Conservation (phyloP, 2,888 invertebrate genomes). For the Calliphora vomitoria region DNA sequence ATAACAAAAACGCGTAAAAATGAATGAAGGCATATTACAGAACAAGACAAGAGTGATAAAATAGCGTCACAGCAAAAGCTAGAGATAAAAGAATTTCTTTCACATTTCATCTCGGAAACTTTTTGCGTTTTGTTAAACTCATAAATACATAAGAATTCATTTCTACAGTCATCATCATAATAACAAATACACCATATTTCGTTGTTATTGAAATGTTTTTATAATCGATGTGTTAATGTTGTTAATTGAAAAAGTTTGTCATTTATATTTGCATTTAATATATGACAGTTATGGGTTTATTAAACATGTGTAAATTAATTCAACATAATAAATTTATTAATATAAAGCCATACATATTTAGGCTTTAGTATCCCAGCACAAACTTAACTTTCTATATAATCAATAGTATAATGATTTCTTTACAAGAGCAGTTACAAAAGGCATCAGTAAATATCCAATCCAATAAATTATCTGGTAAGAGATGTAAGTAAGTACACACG, state of each 20-base stretch:
- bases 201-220: neutral
- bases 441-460: no score
- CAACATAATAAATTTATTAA: neutral
- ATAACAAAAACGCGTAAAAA: constrained; percentile 32
- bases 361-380: no score
- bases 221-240: neutral
- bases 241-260: neutral
- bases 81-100: neutral
- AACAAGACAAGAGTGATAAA: constrained; percentile 37
- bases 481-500: no score
- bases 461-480: no score
- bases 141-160: neutral
- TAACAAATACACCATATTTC: neutral
- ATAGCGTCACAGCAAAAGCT: constrained; percentile 23
- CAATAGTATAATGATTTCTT: no score
- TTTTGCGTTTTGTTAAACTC: neutral
- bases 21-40: constrained; percentile 30
- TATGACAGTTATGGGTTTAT: neutral
- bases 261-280: neutral
- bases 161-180: neutral
- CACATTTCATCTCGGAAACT: neutral
- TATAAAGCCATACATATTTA: neutral
- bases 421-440: no score
- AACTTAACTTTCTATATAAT: no score
- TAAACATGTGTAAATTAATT: constrained; percentile 8